Evolutionary conservation across 2,113 vertebrate genomes (phyloP).

Genomic region (Varanus komodoensis): DNA sequence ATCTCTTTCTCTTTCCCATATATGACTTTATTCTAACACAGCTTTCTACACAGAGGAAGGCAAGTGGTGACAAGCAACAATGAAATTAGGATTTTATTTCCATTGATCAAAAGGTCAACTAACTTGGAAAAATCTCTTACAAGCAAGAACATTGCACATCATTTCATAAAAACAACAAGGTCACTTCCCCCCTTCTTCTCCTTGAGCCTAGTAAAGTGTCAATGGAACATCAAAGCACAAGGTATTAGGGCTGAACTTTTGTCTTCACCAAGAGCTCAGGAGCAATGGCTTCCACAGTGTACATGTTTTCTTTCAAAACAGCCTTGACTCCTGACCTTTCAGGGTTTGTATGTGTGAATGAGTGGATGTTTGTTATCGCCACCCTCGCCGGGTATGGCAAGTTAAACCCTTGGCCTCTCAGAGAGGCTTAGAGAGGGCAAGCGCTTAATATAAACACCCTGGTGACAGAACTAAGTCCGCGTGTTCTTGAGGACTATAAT

Average conservation of each 20-base stretch:
- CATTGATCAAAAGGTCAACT: not conserved
- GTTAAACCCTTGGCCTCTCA: constrained; percentile 26
- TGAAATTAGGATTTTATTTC: constrained; percentile 14
- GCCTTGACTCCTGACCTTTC: constrained; percentile 20
- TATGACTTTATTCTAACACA: not conserved
- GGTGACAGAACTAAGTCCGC: not conserved
- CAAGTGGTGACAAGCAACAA: not conserved
- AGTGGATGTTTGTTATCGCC: constrained; percentile 42
- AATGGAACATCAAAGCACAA: constrained; percentile 18
- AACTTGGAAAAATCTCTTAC: not conserved
- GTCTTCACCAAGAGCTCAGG: constrained; percentile 18
- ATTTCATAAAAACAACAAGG: not conserved
- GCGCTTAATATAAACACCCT: constrained; percentile 22
- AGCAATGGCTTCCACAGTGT: constrained; percentile 26
- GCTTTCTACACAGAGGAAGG: no score
- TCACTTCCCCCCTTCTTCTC: not conserved
- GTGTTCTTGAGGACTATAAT: not conserved
- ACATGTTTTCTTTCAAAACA: constrained; percentile 41
- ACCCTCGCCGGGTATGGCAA: not conserved
- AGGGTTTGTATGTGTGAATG: constrained; percentile 37
- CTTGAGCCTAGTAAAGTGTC: not conserved
- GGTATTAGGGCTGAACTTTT: constrained; percentile 21
- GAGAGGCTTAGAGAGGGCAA: constrained; percentile 20
- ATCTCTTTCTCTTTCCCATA: not conserved
- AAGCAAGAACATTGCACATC: not conserved